Evolutionary conservation across 2,797 vertebrate genomes (phyloP).

Genomic region (Syncerus caffer): DNA sequence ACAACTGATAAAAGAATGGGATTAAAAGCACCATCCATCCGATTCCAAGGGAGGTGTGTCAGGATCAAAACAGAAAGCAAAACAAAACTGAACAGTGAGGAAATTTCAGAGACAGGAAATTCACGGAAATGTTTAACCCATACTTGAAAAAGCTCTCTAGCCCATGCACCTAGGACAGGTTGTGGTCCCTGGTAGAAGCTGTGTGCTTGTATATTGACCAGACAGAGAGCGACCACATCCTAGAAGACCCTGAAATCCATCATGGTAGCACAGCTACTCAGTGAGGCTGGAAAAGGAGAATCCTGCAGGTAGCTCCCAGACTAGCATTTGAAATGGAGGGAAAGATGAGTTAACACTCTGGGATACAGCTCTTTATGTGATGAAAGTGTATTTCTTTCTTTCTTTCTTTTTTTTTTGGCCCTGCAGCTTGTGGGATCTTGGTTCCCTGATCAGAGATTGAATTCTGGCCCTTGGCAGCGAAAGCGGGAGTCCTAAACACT

Average conservation of each 20-base stretch:
- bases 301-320: not conserved
- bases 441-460: not conserved
- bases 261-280: rapidly evolving
- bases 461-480: not conserved
- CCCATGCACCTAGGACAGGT: not conserved
- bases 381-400: not conserved
- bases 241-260: not conserved
- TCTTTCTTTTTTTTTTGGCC: not conserved
- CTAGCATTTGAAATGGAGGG: not conserved
- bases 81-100: not conserved
- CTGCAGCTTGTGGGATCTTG: not conserved
- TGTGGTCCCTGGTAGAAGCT: not conserved
- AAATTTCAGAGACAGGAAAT: not conserved
- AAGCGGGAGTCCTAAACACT: not conserved
- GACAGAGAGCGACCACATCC: not conserved
- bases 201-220: not conserved
- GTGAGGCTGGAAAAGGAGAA: rapidly evolving
- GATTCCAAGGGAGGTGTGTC: not conserved
- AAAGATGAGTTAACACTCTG: not conserved
- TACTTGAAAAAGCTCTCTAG: not conserved
- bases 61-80: not conserved
- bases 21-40: not conserved
- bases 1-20: not conserved
- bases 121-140: not conserved
- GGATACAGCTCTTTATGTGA: not conserved